Evolutionary conservation across 30 jellyfish, hydroid and myxozoan species (phyloP), one percentile per base, ranked within the genome.

Genomic region (Cassiopea xamachana): DNA sequence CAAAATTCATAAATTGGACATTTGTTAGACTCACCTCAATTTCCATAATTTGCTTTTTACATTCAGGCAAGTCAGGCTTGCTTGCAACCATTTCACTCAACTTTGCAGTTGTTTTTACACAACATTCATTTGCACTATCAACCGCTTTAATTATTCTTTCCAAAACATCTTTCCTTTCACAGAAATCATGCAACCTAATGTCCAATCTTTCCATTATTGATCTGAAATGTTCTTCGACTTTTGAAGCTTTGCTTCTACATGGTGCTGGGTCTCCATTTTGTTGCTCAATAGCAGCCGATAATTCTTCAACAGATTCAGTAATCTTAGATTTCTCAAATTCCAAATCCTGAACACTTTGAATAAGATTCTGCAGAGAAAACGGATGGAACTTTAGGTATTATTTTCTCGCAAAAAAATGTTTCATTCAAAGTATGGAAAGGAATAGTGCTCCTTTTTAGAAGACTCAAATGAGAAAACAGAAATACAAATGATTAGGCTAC

Each of bases 31-130:
- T 75, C 87, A 95, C 99, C 77, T 95, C 99, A 67, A 95, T 81
- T 48, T 62, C 84, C 74, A 70, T 82, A 75, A 95, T 87, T 77
- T 87, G 98, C 62, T 80, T 48, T 51, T 83, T 81, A 39, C 95
- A 95, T 59, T 95, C 98, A 50, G 81, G 96, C 48, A 98, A 90
- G 45, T 95, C 87, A 6, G 88, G 90, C 27, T 81, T 83, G 60
- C 90, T 92, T 9, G 97, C 84, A 18, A 85, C 97, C 18, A 91
- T 69, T 64, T 60, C 86, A 17, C 81, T 78, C 46, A 95, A 84
- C 17, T 71, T 82, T 49, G 77, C 87, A 5, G 91, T 91, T 44
- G 99, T 92, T 48, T 62, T 86, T 2, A 46, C 93, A 27, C 91
- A 71, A 98, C 99, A 91, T 13, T 72, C 89, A 43, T 71, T 70